Conservation (phyloP, 2,888 invertebrate genomes). For the Steromphala cineraria region DNA sequence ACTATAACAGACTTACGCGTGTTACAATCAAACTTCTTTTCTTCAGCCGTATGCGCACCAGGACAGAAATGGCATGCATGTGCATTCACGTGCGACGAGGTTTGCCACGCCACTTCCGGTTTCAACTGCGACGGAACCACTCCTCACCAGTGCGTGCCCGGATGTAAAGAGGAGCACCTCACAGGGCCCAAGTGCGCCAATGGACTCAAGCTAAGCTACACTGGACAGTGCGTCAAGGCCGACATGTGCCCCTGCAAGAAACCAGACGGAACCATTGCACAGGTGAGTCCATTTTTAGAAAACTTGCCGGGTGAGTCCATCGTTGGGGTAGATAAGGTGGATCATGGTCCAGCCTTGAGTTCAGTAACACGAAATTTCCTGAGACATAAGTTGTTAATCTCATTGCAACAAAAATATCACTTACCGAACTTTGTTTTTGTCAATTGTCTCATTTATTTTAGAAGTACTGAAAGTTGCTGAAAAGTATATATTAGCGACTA, state of each 20-base stretch:
- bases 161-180: conserved; percentile 47
- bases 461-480: no score
- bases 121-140: conserved; percentile 50
- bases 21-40: no score
- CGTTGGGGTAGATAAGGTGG: no score
- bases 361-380: no score
- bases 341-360: no score
- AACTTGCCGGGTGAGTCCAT: no score
- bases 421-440: no score
- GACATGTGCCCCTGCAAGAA: conserved; percentile 87
- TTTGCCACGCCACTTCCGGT: conserved; percentile 78
- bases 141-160: conserved; percentile 71
- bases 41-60: conserved; percentile 64
- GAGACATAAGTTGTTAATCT: no score
- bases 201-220: conserved; percentile 80
- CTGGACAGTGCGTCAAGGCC: conserved; percentile 81
- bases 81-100: conserved; percentile 83
- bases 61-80: conserved; percentile 80
- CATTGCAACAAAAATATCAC: no score
- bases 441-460: no score
- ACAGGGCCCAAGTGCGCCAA: conserved; percentile 45
- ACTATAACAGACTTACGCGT: no score
- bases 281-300: conserved; percentile 77
- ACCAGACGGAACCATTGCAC: conserved; percentile 81
- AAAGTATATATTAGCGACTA: no score